phyloP scores from a whole-genome alignment of 1,140 invertebrate genomes.

The Ceratina japonica region DNA sequence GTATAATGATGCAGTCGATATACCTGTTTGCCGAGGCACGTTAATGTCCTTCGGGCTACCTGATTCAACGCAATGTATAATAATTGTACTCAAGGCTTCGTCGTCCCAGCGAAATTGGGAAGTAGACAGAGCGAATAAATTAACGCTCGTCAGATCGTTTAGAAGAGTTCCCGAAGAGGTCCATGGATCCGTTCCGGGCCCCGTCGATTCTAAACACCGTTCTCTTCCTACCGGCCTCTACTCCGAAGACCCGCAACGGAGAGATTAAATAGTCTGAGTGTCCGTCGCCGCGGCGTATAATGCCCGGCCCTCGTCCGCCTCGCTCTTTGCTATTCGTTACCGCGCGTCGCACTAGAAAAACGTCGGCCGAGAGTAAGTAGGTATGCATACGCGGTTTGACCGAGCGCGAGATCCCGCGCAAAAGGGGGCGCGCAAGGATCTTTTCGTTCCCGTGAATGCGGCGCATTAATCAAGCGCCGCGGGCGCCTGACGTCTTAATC shows the following conservation, averaged over 20 bases:
- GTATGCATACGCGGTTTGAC: conserved; percentile 32
- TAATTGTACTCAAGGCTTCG: conserved; percentile 1
- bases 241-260: neutral
- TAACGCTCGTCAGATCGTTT: too few relatives aligned
- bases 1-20: conserved; percentile 10
- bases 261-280: neutral
- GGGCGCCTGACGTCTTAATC: conserved; percentile 79
- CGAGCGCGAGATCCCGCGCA: conserved; percentile 65
- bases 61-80: neutral
- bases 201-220: neutral
- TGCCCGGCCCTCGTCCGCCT: neutral
- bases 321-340: conserved; percentile 32
- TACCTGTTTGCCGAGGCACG: neutral
- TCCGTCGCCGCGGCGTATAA: neutral
- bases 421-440: conserved; percentile 66
- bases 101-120: too few relatives aligned
- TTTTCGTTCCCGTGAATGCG: conserved; percentile 76
- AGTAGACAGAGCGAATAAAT: too few relatives aligned
- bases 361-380: conserved; percentile 18
- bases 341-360: conserved; percentile 37
- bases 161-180: too few relatives aligned
- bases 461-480: conserved; percentile 78
- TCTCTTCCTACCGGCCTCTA: neutral
- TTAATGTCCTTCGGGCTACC: neutral
- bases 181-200: too few relatives aligned